Percentiles rank a stretch among this genome's conserved stretches.
These are phyloP conservation scores for Dolichallabes microphthalmus DNA, from an alignment of 2,113 vertebrate species.

Conservation along the genomic window DNA sequence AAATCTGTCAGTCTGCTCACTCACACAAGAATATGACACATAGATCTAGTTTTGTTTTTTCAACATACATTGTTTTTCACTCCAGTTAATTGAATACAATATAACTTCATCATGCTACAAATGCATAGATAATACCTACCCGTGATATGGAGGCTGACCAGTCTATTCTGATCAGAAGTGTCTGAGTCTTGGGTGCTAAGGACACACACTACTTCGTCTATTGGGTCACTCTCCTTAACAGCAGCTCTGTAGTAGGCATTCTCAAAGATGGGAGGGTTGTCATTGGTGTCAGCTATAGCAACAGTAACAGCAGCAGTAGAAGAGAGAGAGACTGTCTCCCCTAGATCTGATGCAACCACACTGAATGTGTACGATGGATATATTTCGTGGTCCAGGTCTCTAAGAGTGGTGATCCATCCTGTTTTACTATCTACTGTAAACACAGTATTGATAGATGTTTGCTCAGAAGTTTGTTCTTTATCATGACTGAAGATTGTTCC, in stretches of 20 bases:
- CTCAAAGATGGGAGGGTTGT: conserved; percentile 87
- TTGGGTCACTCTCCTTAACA: conserved; percentile 87
- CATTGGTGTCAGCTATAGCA: conserved; percentile 88
- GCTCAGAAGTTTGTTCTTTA: conserved; percentile 57
- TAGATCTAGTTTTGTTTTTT: conserved; percentile 15
- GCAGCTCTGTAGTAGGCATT: conserved; percentile 83
- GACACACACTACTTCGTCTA: conserved; percentile 88
- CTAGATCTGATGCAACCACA: conserved; percentile 89
- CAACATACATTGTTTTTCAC: conserved; percentile 31
- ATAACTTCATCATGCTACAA: conserved; percentile 33
- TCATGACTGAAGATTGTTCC: conserved; percentile 70
- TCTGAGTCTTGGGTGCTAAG: conserved; percentile 90
- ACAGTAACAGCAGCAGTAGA: conserved; percentile 85
- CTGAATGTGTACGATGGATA: conserved; percentile 85
- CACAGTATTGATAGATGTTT: conserved; percentile 34
- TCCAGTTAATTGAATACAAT: conserved; percentile 25
- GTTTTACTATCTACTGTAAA: conserved; percentile 91
- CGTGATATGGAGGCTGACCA: conserved; percentile 93
- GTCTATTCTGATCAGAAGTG: conserved; percentile 84
- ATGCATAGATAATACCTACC: conserved; percentile 83
- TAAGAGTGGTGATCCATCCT: conserved; percentile 92
- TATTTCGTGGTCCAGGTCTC: conserved; percentile 87
- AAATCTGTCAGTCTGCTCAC: not conserved
- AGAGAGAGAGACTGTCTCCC: conserved; percentile 82
- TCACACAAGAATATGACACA: conserved; percentile 27